Conservation (phyloP, 2,113 vertebrate species). For the Microcebus jonahi region DNA sequence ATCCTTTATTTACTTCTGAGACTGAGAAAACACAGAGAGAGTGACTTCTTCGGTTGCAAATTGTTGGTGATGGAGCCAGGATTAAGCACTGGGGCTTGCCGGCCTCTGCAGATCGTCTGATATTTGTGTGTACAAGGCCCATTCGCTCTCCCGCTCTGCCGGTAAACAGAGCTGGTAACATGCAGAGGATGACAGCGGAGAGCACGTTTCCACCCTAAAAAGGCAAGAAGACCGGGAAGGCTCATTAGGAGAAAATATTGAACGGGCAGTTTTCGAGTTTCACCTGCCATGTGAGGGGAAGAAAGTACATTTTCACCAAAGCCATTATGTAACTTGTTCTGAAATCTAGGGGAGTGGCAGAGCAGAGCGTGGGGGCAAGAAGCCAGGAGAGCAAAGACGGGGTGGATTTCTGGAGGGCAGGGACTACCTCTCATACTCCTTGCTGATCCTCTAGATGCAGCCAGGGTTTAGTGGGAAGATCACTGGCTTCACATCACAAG, state of each 20-base stretch:
- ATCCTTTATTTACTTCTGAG: conserved; percentile 60
- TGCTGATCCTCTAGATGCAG: background rate
- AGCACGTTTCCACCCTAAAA: background rate
- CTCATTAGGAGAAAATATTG: conserved; percentile 53
- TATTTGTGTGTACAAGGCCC: background rate
- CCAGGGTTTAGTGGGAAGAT: background rate
- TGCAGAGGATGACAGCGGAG: background rate
- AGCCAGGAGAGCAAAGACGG: background rate
- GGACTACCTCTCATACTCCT: background rate
- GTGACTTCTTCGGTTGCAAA: conserved; percentile 26
- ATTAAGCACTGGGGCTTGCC: background rate
- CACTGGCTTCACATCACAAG: background rate
- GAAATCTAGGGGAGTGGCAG: accelerated
- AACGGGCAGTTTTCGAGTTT: background rate
- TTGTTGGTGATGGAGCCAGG: background rate
- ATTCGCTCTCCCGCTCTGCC: background rate
- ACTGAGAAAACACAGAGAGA: conserved; percentile 32
- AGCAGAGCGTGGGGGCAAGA: background rate
- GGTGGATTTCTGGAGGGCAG: accelerated
- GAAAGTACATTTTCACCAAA: background rate
- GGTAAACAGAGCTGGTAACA: conserved; percentile 25
- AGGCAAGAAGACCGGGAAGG: background rate
- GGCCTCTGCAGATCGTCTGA: background rate
- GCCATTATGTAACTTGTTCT: background rate
- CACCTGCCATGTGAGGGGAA: background rate